Evolutionary conservation across 2,797 vertebrate genomes (phyloP).

Genomic region (Catostomus latipinnis): DNA sequence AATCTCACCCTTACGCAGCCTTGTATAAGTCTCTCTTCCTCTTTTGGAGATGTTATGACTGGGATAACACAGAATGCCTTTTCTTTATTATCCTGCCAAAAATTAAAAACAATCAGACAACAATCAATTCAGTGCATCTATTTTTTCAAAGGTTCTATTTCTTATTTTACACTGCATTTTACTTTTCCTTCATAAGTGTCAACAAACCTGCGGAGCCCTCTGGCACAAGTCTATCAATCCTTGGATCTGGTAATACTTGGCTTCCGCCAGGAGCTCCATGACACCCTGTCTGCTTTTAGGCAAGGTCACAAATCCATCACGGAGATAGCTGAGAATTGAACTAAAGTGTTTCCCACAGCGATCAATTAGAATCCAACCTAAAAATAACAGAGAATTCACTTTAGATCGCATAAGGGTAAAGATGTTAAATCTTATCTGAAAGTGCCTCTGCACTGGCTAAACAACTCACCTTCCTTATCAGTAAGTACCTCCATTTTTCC

Average conservation of each 20-base stretch:
- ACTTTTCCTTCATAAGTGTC: neutral
- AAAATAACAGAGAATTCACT: neutral
- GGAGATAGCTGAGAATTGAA: constrained; percentile 87
- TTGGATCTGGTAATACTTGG: constrained; percentile 92
- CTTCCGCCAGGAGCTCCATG: constrained; percentile 91
- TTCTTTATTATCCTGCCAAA: constrained; percentile 86
- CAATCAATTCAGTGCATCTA: neutral
- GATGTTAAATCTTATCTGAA: neutral
- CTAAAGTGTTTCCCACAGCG: constrained; percentile 94
- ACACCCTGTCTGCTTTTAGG: constrained; percentile 88
- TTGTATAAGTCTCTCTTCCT: constrained; percentile 90
- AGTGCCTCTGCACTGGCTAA: neutral
- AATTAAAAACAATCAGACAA: constrained; percentile 41
- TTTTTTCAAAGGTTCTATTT: neutral
- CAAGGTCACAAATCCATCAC: constrained; percentile 85
- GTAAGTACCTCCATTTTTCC: constrained; percentile 94
- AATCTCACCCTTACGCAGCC: constrained; percentile 85
- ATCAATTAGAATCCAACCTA: constrained; percentile 96
- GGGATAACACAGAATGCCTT: constrained; percentile 90
- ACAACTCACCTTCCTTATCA: constrained; percentile 87
- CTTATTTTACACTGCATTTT: neutral
- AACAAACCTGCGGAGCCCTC: constrained; percentile 86
- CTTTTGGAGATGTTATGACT: constrained; percentile 90
- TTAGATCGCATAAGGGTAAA: constrained; percentile 14
- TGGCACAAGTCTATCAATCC: constrained; percentile 90